These are phyloP conservation scores for Alosa alosa DNA, from an alignment of 2,113 vertebrate genomes.

Conservation along the genomic window DNA sequence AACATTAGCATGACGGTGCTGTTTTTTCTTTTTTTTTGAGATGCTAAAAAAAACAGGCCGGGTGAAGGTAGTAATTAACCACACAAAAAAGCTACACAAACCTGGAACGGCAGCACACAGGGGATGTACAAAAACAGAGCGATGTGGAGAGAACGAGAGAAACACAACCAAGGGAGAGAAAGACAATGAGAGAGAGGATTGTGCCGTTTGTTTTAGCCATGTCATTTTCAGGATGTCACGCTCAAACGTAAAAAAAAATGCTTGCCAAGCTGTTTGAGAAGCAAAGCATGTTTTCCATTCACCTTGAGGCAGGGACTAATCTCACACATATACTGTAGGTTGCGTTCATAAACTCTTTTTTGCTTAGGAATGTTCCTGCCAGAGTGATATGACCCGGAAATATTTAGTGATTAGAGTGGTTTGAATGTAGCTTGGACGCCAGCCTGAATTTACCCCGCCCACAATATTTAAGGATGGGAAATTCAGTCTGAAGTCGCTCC, in stretches of 20 bases:
- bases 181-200: not conserved
- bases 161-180: not conserved
- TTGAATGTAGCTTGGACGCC: no score
- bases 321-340: not conserved
- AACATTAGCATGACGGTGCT: slow-evolving; percentile 65
- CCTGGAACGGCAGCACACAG: not conserved
- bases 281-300: not conserved
- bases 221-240: not conserved
- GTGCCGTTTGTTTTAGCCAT: not conserved
- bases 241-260: not conserved
- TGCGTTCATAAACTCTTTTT: no score
- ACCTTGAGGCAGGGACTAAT: not conserved
- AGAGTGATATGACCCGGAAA: no score
- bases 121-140: not conserved
- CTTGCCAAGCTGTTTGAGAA: not conserved
- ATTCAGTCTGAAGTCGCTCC: no score
- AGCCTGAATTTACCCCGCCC: no score
- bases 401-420: no score
- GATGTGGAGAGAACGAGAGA: not conserved
- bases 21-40: slow-evolving; percentile 39
- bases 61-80: slow-evolving; percentile 7
- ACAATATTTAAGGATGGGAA: no score
- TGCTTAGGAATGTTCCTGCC: no score
- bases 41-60: not conserved
- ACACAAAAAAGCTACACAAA: not conserved